A percentile compares a stretch with the other conserved stretches of the same genome.
Conservation (phyloP, 2,888 invertebrate genomes). For the Gonocerus acuteangulatus region DNA sequence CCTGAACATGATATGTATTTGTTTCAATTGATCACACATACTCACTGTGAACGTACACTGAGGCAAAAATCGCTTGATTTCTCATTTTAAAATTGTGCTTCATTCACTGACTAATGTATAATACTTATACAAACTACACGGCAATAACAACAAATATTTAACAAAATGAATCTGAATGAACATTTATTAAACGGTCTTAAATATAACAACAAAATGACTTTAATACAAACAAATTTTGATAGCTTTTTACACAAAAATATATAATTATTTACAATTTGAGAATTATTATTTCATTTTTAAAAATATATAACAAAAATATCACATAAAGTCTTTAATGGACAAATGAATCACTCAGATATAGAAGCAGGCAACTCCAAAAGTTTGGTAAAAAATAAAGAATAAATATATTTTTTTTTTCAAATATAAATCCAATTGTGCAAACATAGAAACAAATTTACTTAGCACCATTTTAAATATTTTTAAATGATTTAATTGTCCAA, state of each 20-base stretch:
- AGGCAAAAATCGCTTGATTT: not conserved
- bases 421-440: no score
- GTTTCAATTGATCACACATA: slow-evolving; percentile 33
- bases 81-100: not conserved
- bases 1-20: slow-evolving; percentile 33
- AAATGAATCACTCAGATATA: no score
- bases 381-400: no score
- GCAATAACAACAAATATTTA: slow-evolving; percentile 16
- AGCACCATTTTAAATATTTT: no score
- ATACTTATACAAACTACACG: not conserved
- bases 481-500: no score
- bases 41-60: slow-evolving; percentile 1
- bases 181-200: slow-evolving; percentile 14
- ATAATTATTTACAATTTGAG: slow-evolving; percentile 10
- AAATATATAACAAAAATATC: slow-evolving; percentile 12
- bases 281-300: slow-evolving; percentile 3
- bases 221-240: slow-evolving; percentile 16
- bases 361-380: no score
- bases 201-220: not conserved
- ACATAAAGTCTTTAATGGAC: not conserved
- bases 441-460: no score
- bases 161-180: not conserved
- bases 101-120: not conserved
- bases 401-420: no score
- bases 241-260: slow-evolving; percentile 13